Conservation (phyloP, 2,888 invertebrate species). For the Chymomyza procnemis region DNA sequence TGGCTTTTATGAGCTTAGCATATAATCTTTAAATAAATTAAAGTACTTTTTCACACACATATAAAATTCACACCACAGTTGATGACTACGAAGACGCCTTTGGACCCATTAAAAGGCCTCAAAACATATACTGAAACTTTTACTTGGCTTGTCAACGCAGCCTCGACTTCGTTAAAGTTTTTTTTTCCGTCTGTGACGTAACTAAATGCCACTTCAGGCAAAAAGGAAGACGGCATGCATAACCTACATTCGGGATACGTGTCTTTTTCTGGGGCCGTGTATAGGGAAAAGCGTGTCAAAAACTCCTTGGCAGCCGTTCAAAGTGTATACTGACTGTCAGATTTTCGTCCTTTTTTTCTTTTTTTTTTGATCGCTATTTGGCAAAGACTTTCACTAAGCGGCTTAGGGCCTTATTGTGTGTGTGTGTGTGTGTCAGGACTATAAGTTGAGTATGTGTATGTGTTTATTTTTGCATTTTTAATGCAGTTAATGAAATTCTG, state of each 20-base stretch:
- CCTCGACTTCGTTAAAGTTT: background rate
- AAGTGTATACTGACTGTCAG: slow-evolving; percentile 18
- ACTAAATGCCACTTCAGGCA: slow-evolving; percentile 51
- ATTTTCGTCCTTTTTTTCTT: slow-evolving; percentile 13
- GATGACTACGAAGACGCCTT: too few relatives aligned
- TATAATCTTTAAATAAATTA: background rate
- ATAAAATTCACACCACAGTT: background rate
- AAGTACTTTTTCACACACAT: background rate
- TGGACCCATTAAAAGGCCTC: background rate
- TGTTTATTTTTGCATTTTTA: slow-evolving; percentile 28
- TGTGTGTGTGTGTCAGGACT: slow-evolving; percentile 30
- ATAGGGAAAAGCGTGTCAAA: slow-evolving; percentile 56
- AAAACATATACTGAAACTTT: slow-evolving; percentile 18
- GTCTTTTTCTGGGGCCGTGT: background rate
- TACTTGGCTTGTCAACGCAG: slow-evolving; percentile 16
- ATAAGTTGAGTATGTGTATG: slow-evolving; percentile 4
- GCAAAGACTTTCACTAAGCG: slow-evolving; percentile 64
- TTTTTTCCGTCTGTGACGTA: background rate
- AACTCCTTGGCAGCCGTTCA: slow-evolving; percentile 36
- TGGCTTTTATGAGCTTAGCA: background rate
- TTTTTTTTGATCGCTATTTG: slow-evolving; percentile 32
- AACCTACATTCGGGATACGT: slow-evolving; percentile 15
- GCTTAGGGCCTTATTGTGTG: slow-evolving; percentile 51
- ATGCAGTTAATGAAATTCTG: slow-evolving; percentile 67
- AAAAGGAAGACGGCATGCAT: slow-evolving; percentile 35